These are phyloP conservation scores for Aphidius colemani DNA, from an alignment of 2,888 invertebrate species.

Conservation along the genomic window DNA sequence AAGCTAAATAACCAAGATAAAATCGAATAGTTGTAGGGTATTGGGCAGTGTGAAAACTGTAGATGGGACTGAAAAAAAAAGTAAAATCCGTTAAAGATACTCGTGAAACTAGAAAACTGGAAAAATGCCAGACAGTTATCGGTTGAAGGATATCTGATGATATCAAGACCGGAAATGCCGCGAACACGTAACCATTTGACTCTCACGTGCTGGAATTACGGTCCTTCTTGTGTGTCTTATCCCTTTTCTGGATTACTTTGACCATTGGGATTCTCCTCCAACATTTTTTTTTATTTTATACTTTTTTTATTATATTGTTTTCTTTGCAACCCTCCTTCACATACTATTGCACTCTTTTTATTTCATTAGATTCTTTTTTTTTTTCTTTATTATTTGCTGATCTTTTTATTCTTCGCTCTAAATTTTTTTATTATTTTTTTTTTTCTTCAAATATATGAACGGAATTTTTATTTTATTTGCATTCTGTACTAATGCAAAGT, in stretches of 20 bases:
- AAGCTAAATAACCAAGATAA: background rate
- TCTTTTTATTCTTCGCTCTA: background rate
- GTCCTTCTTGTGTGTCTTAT: slow-evolving; percentile 24
- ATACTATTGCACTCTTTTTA: too few relatives aligned
- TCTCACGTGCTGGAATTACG: slow-evolving; percentile 32
- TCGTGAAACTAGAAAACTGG: slow-evolving; percentile 32
- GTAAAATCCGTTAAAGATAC: slow-evolving; percentile 16
- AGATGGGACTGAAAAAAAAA: slow-evolving; percentile 27
- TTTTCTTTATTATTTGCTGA: too few relatives aligned
- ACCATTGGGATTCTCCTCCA: slow-evolving; percentile 24
- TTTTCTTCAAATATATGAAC: slow-evolving; percentile 5
- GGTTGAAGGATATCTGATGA: slow-evolving; percentile 38
- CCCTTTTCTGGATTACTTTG: slow-evolving; percentile 22
- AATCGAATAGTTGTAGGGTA: background rate
- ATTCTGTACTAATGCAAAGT: slow-evolving; percentile 8
- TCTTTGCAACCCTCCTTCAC: too few relatives aligned
- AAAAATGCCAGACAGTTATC: slow-evolving; percentile 40
- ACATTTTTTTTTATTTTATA: slow-evolving; percentile 23
- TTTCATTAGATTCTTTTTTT: too few relatives aligned
- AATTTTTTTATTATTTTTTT: slow-evolving; percentile 11
- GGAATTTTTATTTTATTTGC: slow-evolving; percentile 17
- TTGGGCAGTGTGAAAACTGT: slow-evolving; percentile 29
- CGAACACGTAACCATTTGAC: slow-evolving; percentile 37
- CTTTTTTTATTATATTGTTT: background rate
- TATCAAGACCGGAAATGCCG: slow-evolving; percentile 35